phyloP scores from a whole-genome alignment of 2,888 invertebrate species.

The Cacoxenus indagator region DNA sequence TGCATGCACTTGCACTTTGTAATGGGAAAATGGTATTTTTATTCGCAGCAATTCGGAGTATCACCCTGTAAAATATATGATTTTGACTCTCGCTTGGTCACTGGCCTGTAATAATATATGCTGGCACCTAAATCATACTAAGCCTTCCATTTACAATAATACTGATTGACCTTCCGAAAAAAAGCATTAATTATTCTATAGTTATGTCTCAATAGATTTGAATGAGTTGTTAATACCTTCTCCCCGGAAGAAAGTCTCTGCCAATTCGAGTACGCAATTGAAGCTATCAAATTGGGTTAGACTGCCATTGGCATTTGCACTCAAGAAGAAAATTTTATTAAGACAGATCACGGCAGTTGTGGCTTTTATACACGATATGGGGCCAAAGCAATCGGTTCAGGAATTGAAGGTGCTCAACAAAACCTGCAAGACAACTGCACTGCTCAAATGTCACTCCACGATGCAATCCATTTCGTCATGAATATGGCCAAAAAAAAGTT shows the following conservation, averaged over 20 bases:
- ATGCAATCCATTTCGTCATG: slow-evolving; percentile 91
- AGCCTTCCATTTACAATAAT: too few relatives aligned
- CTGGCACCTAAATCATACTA: too few relatives aligned
- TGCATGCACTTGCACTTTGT: too few relatives aligned
- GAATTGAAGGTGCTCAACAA: slow-evolving; percentile 99
- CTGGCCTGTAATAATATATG: too few relatives aligned
- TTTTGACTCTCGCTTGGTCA: too few relatives aligned
- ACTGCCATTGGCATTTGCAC: slow-evolving; percentile 99
- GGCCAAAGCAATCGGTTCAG: slow-evolving; percentile 99
- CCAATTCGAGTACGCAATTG: slow-evolving; percentile 99
- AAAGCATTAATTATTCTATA: too few relatives aligned
- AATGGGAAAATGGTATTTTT: too few relatives aligned
- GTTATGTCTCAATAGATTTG: slow-evolving; percentile 98
- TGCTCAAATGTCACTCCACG: slow-evolving; percentile 92
- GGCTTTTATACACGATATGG: slow-evolving; percentile 98
- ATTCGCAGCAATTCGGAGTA: too few relatives aligned
- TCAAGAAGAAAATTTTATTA: slow-evolving; percentile 78
- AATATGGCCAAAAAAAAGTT: slow-evolving; percentile 89
- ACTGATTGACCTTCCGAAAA: too few relatives aligned
- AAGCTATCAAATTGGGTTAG: slow-evolving; percentile 98
- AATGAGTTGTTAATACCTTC: slow-evolving; percentile 99
- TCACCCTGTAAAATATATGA: too few relatives aligned
- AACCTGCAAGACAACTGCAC: slow-evolving; percentile 82
- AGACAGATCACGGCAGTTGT: slow-evolving; percentile 78
- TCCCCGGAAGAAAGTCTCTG: slow-evolving; percentile 99